Percentiles rank a stretch among this genome's conserved stretches.
Evolutionary conservation across 2,797 vertebrate species (phyloP).

Genomic region (Tangara arthus): DNA sequence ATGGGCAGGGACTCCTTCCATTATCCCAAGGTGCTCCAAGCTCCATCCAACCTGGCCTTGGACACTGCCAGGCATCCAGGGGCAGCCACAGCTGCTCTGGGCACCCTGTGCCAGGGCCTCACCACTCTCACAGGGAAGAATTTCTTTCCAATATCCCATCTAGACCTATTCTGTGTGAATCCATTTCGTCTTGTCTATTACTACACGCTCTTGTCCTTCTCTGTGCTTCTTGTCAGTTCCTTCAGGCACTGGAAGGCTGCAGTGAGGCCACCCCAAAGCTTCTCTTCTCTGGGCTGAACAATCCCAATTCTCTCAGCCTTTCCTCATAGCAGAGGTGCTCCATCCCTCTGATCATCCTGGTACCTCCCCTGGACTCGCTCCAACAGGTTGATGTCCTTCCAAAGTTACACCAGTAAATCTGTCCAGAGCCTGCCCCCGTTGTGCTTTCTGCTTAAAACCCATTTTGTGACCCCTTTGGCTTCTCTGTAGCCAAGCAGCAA

Average conservation of each 20-base stretch:
- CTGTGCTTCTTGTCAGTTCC: neutral
- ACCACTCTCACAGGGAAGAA: neutral
- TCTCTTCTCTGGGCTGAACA: neutral
- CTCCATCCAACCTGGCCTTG: neutral
- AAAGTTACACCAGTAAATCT: neutral
- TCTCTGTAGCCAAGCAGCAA: neutral
- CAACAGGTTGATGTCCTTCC: neutral
- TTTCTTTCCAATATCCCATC: neutral
- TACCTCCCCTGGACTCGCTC: neutral
- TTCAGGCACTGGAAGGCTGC: neutral
- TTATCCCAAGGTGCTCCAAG: fast-evolving
- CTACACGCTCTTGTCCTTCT: neutral
- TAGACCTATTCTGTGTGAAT: neutral
- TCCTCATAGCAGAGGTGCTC: neutral
- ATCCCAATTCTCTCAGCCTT: neutral
- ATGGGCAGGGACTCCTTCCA: neutral
- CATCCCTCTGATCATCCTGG: neutral
- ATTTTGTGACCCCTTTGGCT: neutral
- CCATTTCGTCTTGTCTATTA: neutral
- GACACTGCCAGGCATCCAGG: neutral
- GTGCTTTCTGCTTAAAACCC: neutral
- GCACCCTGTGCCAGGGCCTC: neutral
- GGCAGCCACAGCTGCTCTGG: neutral
- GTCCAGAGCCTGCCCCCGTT: neutral
- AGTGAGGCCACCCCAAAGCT: neutral